Conservation (phyloP, 1,140 invertebrate species). For the Tetraneura akinire region DNA sequence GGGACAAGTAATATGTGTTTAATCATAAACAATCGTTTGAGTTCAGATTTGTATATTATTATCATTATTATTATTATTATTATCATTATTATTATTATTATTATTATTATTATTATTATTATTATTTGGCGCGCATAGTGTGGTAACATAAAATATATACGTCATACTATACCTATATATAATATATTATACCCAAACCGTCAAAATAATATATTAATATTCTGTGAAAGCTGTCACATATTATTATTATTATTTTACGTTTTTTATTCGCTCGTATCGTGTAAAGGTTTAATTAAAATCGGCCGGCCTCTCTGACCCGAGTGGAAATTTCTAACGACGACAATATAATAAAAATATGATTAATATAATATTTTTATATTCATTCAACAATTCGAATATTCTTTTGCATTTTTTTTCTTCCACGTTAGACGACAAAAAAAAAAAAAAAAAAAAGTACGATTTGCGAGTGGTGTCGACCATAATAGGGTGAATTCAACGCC, state of each 20-base stretch:
- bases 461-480: conserved; percentile 8
- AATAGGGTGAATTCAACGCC: not conserved
- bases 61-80: too few species aligned
- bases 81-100: too few species aligned
- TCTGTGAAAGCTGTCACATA: too few species aligned
- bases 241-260: not conserved
- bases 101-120: too few species aligned
- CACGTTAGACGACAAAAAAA: not conserved
- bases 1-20: not conserved
- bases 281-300: not conserved
- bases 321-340: not conserved
- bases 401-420: not conserved
- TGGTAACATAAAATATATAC: too few species aligned
- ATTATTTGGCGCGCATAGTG: not conserved
- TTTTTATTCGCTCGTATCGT: not conserved
- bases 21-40: not conserved
- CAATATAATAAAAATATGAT: not conserved
- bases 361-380: not conserved
- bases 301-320: not conserved
- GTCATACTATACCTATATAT: too few species aligned
- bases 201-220: too few species aligned
- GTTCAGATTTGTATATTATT: not conserved
- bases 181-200: too few species aligned
- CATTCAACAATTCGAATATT: not conserved
- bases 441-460: conserved; percentile 3